These are phyloP conservation scores for Empidonax alnorum DNA, from an alignment of 2,113 vertebrate genomes.

Conservation along the genomic window DNA sequence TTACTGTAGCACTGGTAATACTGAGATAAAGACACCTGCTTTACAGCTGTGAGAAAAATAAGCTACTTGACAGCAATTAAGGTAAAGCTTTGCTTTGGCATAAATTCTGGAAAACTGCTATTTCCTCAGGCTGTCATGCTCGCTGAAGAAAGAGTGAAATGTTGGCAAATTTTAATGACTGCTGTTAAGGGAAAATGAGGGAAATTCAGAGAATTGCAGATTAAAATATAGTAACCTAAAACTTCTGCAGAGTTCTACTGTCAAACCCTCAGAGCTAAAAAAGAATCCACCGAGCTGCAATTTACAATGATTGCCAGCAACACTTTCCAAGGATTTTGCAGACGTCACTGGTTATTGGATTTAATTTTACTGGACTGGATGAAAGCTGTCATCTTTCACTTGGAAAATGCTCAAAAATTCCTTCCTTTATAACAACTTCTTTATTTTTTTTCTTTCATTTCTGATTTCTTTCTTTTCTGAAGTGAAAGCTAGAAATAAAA, in stretches of 20 bases:
- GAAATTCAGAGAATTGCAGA: not conserved
- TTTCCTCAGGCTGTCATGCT: not conserved
- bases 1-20: not conserved
- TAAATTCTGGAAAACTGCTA: not conserved
- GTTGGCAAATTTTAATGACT: slow-evolving; percentile 4
- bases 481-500: not conserved
- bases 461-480: not conserved
- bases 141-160: not conserved
- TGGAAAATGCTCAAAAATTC: not conserved
- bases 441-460: not conserved
- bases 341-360: not conserved
- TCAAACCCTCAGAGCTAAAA: not conserved
- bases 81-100: not conserved
- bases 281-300: not conserved
- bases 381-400: not conserved
- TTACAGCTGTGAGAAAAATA: slow-evolving; percentile 8
- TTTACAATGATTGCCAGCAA: not conserved
- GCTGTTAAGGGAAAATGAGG: not conserved
- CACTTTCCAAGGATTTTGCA: not conserved
- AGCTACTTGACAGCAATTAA: not conserved
- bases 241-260: not conserved
- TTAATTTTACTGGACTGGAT: not conserved
- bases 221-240: not conserved
- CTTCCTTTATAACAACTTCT: not conserved
- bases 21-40: not conserved